A percentile compares a stretch with the other conserved stretches of the same genome.
phyloP scores from a whole-genome alignment of 2,797 vertebrate genomes.

The Alosa sapidissima region DNA sequence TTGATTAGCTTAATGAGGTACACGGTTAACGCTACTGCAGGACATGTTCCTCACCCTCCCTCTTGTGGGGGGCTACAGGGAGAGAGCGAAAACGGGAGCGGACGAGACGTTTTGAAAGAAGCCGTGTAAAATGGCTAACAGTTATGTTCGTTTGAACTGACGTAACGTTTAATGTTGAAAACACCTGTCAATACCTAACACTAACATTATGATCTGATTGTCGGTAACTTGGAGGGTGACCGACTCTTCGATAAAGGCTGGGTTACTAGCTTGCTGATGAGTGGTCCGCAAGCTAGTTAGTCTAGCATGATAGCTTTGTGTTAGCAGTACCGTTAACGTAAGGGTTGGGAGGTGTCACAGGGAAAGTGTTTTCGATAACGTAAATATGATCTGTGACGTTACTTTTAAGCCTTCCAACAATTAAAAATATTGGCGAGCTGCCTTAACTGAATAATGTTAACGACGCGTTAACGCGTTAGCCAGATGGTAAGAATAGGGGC shows the following conservation, averaged over 20 bases:
- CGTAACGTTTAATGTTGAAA: not conserved
- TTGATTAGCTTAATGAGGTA: not conserved
- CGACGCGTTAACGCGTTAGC: not conserved
- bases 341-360: not conserved
- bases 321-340: not conserved
- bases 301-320: conserved; percentile 9
- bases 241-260: conserved; percentile 10
- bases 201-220: not conserved
- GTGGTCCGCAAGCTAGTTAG: conserved; percentile 21
- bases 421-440: too few relatives aligned
- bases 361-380: not conserved
- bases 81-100: conserved; percentile 36
- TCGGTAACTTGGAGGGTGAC: conserved; percentile 13
- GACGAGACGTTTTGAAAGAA: conserved; percentile 60
- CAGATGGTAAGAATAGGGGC: not conserved
- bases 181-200: not conserved
- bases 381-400: too few relatives aligned
- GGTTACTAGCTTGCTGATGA: conserved; percentile 8
- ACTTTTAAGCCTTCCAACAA: too few relatives aligned
- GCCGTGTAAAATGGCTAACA: conserved; percentile 33
- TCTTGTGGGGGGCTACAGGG: conserved; percentile 55
- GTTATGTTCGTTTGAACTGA: not conserved
- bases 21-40: not conserved
- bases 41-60: conserved; percentile 41
- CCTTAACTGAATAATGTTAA: not conserved